These are phyloP conservation scores for Brachionus paranguensis DNA, from an alignment of 1,140 invertebrate genomes.

Conservation along the genomic window DNA sequence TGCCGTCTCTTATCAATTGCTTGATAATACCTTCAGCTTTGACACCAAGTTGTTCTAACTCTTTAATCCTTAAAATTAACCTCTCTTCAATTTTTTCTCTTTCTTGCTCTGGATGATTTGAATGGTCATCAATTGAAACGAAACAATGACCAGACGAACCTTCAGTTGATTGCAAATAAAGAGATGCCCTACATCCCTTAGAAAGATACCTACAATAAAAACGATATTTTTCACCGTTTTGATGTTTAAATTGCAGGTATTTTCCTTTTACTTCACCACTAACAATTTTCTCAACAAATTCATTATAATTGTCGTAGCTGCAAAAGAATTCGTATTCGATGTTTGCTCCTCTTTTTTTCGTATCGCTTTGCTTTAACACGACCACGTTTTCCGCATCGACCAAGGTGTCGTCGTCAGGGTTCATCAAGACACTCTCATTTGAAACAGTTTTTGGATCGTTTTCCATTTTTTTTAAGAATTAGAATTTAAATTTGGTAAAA, in stretches of 20 bases:
- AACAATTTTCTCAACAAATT: background rate
- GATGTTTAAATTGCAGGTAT: background rate
- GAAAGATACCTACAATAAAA: background rate
- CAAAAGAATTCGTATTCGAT: background rate
- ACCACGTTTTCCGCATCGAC: background rate
- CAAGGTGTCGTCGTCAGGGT: background rate
- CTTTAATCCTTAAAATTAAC: too few species aligned
- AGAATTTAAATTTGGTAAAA: background rate
- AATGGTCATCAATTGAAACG: background rate
- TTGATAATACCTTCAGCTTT: too few species aligned
- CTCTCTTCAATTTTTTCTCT: background rate
- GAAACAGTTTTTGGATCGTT: background rate
- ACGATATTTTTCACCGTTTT: background rate
- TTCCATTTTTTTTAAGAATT: background rate
- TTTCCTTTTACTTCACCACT: constrained; percentile 10
- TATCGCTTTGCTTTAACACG: background rate
- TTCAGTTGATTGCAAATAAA: background rate
- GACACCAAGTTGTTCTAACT: too few species aligned
- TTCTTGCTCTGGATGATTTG: constrained; percentile 20
- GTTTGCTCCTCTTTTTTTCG: constrained; percentile 9
- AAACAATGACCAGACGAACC: background rate
- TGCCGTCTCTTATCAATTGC: too few species aligned
- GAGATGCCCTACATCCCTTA: constrained; percentile 4
- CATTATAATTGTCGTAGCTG: background rate
- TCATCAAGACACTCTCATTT: background rate